Evolutionary conservation across 1,140 invertebrate genomes (phyloP).

Genomic region (Ceratina calcarata): DNA sequence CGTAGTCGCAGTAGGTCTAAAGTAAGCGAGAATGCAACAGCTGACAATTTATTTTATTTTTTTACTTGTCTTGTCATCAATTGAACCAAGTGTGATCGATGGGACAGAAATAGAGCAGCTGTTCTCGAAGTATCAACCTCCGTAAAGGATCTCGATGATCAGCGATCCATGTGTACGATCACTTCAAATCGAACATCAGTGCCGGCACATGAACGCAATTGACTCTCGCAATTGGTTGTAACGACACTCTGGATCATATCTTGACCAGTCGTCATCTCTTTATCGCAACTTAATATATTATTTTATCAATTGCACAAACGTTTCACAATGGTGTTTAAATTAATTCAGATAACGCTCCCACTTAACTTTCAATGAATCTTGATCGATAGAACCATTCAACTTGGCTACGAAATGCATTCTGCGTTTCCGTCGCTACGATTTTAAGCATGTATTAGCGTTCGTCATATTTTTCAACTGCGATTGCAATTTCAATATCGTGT

Average conservation of each 20-base stretch:
- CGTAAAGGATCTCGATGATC: conserved; percentile 3
- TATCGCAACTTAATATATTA: background rate
- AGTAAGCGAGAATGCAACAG: too few relatives aligned
- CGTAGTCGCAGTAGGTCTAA: too few relatives aligned
- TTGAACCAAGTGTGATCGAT: background rate
- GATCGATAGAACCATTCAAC: background rate
- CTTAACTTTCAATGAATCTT: conserved; percentile 2
- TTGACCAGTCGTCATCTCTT: background rate
- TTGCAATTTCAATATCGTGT: too few relatives aligned
- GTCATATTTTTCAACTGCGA: too few relatives aligned
- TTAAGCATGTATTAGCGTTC: too few relatives aligned
- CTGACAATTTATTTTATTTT: background rate
- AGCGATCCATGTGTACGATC: background rate
- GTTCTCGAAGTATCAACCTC: conserved; percentile 1
- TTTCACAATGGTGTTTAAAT: background rate
- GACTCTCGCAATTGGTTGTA: conserved; percentile 15
- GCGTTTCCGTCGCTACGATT: too few relatives aligned
- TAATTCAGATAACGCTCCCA: background rate
- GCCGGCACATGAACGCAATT: background rate
- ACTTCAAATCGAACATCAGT: background rate
- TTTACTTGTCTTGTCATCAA: too few relatives aligned
- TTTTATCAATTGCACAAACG: background rate
- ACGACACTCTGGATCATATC: background rate
- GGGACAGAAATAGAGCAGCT: background rate
- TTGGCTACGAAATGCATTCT: too few relatives aligned